Conservation (phyloP, 1,140 invertebrate species). For the Trachymyrmex septentrionalis region DNA sequence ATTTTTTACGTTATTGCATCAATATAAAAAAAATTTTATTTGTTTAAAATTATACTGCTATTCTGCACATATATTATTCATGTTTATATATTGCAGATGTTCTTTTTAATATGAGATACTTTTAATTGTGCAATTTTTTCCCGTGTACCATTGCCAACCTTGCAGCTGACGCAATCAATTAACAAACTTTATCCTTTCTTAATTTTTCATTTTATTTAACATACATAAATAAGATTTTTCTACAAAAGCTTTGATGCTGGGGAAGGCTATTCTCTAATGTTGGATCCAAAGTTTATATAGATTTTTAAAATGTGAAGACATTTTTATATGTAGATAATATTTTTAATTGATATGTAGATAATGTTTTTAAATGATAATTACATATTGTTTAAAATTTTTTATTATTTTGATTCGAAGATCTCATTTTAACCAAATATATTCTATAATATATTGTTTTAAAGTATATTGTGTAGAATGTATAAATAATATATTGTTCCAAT, state of each 20-base stretch:
- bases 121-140: constrained; percentile 19
- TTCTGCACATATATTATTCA: background rate
- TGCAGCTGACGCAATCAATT: constrained; percentile 59
- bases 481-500: background rate
- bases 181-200: constrained; percentile 51
- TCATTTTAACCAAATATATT: background rate
- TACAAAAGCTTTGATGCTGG: constrained; percentile 68
- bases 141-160: constrained; percentile 69
- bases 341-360: background rate
- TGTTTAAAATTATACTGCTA: background rate
- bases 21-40: constrained; percentile 10
- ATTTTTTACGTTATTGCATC: background rate
- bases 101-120: background rate
- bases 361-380: background rate
- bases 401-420: background rate
- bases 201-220: constrained; percentile 64
- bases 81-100: constrained; percentile 16
- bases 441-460: background rate
- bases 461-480: too few species aligned
- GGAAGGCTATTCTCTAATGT: constrained; percentile 60
- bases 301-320: background rate
- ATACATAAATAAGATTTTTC: constrained; percentile 42
- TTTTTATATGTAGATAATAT: background rate
- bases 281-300: constrained; percentile 9
- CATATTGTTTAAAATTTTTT: background rate